Base-by-base conservation (phyloP, 2,113 vertebrate genomes). In the Hystrix cristata region DNA sequence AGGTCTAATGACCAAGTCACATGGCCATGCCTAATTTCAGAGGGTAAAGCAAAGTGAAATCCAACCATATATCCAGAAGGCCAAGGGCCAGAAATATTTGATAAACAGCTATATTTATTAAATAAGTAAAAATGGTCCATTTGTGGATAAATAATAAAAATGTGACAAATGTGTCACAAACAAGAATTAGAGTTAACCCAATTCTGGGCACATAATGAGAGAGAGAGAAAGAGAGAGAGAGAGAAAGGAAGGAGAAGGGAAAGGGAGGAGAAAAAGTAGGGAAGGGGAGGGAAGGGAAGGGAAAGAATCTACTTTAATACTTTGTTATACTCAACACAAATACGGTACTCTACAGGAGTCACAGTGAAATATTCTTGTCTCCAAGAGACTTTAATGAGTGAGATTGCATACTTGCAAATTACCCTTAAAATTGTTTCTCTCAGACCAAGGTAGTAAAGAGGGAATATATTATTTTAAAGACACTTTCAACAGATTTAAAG, bases 111-210 rank as follows among this genome's bases (percentile, higher is more conserved):
- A 25, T 27, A 51, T 34, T 38, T 46, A 72, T 15, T 71, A 95
- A 89, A 90, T 91, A 55, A 93, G 93, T 80, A 51, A 93, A 90
- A 76, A 87, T 69, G 18, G 1, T 25, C 29, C 31, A 69, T 27
- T 62, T 27, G 7, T 76, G 31, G 3, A 55, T 23, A 9, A 86
- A 71, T 62, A 90, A 85, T 59, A 51, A 97, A 34, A 84, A 84
- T 38, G 38, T 38, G 38, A 38, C 38, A n/a, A 71, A 71, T 80
- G 8, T 81, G 13, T 85, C 82, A 93, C 53, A 85, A 96, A 46
- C 15, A 88, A 91, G n/a, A 84, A 80, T 62, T 83, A 69, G 1
- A 96, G 78, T 43, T 90, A 89, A 74, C 38, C 27, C 16, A 86
- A 74, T 74, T 87, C 13, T 91, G 72, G 46, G 38, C 2, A 85